Conservation (phyloP, 1,140 invertebrate species). For the Euborellia annulipes region DNA sequence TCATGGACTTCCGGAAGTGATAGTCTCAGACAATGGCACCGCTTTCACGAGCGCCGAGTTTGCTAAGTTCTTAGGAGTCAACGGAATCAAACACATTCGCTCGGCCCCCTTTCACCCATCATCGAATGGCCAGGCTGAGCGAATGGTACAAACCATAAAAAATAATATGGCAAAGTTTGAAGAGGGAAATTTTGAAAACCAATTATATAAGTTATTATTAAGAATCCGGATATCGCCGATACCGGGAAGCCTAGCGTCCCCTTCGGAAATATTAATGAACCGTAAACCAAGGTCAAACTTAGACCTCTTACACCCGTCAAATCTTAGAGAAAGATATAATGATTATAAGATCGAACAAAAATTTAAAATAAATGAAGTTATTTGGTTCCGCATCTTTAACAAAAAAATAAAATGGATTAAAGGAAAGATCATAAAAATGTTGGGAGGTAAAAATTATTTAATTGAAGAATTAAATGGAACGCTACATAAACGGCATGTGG, state of each 20-base stretch:
- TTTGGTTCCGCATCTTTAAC: too few species aligned
- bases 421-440: too few species aligned
- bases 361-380: too few species aligned
- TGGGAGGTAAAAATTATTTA: too few species aligned
- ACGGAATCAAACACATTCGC: slow-evolving; percentile 19
- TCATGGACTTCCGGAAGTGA: slow-evolving; percentile 13
- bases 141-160: slow-evolving; percentile 18
- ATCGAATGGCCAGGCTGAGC: slow-evolving; percentile 21
- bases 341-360: too few species aligned
- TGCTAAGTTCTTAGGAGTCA: slow-evolving; percentile 14
- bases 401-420: too few species aligned
- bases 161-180: slow-evolving; percentile 1
- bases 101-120: slow-evolving; percentile 20
- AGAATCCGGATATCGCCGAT: slow-evolving; percentile 2
- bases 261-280: slow-evolving; percentile 7
- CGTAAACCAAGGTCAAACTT: slow-evolving; percentile 4
- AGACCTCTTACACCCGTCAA: slow-evolving; percentile 2
- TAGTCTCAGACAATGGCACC: slow-evolving; percentile 19
- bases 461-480: too few species aligned
- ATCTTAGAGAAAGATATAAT: too few species aligned
- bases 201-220: background rate
- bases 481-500: too few species aligned
- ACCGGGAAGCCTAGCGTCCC: slow-evolving; percentile 2
- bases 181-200: background rate
- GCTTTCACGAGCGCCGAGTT: slow-evolving; percentile 16